Conservation (phyloP, 35 echinoderm and acorn worm species). For the Lytechinus variegatus region DNA sequence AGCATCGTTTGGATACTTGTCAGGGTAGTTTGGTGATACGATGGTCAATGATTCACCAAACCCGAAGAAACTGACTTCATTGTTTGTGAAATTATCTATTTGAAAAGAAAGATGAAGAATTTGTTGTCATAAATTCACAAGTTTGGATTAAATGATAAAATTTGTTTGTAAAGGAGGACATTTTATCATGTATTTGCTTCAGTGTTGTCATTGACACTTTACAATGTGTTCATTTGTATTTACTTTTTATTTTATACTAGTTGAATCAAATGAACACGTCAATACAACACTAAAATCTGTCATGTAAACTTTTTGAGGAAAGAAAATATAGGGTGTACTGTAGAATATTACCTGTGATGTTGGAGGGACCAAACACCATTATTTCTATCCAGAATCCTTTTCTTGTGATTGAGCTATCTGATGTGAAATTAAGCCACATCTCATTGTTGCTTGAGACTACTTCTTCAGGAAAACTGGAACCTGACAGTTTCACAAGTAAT, state of each 20-base stretch:
- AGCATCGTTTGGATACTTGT: background rate
- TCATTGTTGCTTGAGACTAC: conserved; percentile 1
- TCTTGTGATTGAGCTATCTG: background rate
- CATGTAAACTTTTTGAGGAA: too few relatives aligned
- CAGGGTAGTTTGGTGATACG: background rate
- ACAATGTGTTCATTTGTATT: too few relatives aligned
- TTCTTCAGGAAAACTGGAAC: background rate
- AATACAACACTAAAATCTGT: too few relatives aligned
- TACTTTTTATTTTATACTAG: too few relatives aligned
- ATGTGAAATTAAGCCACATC: conserved; percentile 26
- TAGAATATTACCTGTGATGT: background rate
- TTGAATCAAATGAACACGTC: too few relatives aligned
- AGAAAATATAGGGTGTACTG: too few relatives aligned
- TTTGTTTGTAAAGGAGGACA: too few relatives aligned
- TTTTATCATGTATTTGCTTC: too few relatives aligned
- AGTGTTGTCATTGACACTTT: too few relatives aligned
- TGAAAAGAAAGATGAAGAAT: background rate
- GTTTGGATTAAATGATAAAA: too few relatives aligned
- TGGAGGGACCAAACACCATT: background rate
- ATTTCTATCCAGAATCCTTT: conserved; percentile 17
- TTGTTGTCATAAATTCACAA: background rate
- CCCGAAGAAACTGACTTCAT: background rate
- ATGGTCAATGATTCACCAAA: background rate
- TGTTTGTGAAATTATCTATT: background rate
- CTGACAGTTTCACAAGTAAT: background rate